Percentiles rank a stretch among this genome's conserved stretches.
These are phyloP conservation scores for Mythimna albipuncta DNA, from an alignment of 2,888 invertebrate species.

Conservation along the genomic window DNA sequence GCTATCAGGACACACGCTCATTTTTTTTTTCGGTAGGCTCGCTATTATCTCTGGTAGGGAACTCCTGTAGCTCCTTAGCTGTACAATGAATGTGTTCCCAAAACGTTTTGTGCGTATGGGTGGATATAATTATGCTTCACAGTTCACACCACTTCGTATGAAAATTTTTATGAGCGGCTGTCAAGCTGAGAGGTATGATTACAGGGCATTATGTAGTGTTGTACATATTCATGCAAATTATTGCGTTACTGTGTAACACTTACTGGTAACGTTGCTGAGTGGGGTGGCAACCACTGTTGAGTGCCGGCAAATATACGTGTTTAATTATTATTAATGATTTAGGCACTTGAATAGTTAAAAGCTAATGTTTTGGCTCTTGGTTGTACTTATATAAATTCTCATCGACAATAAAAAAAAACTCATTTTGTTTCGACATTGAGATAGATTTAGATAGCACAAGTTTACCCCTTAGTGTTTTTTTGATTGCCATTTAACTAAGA, in stretches of 20 bases:
- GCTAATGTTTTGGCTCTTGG: background rate
- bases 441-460: too few species aligned
- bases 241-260: conserved; percentile 1
- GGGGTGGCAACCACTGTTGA: conserved; percentile 6
- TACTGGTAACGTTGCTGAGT: conserved; percentile 10
- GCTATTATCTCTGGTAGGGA: too few species aligned
- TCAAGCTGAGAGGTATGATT: conserved; percentile 36
- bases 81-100: too few species aligned
- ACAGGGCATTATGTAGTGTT: conserved; percentile 30
- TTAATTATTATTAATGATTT: background rate
- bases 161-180: conserved; percentile 41
- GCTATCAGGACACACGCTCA: too few species aligned
- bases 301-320: background rate
- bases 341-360: background rate
- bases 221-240: conserved; percentile 55
- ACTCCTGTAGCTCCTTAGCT: too few species aligned
- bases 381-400: background rate
- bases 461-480: too few species aligned
- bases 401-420: too few species aligned
- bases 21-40: too few species aligned
- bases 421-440: too few species aligned
- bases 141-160: conserved; percentile 44
- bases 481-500: too few species aligned
- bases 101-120: too few species aligned
- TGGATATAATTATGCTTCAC: background rate